A percentile compares a stretch with the other conserved stretches of the same genome.
phyloP scores from a whole-genome alignment of 2,113 vertebrate species.

The Bos taurus region ARS-UCD2.0 NC_037333.1:100484001-100484500 shows the following conservation, averaged over 20 bases:
- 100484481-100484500: not conserved
- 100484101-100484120: not conserved
- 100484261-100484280: not conserved
- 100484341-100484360: not conserved
- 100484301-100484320: conserved; percentile 8
- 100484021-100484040: not conserved
- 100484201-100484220: not conserved
- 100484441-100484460: not conserved
- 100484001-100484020: not conserved
- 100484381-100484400: not conserved
- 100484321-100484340: conserved; percentile 26
- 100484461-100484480: not conserved
- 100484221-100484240: not conserved
- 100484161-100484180: not conserved
- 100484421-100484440: not conserved
- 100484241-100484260: not conserved
- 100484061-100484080: not conserved
- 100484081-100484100: not conserved
- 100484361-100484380: conserved; percentile 41
- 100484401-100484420: not conserved
- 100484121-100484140: not conserved
- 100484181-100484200: not conserved
- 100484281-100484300: not conserved
- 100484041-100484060: not conserved
- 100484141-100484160: not conserved